A percentile compares a stretch with the other conserved stretches of the same genome.
These are phyloP conservation scores for Alouatta palliata DNA, from an alignment of 2,113 vertebrate species.

Conservation along the genomic window DNA sequence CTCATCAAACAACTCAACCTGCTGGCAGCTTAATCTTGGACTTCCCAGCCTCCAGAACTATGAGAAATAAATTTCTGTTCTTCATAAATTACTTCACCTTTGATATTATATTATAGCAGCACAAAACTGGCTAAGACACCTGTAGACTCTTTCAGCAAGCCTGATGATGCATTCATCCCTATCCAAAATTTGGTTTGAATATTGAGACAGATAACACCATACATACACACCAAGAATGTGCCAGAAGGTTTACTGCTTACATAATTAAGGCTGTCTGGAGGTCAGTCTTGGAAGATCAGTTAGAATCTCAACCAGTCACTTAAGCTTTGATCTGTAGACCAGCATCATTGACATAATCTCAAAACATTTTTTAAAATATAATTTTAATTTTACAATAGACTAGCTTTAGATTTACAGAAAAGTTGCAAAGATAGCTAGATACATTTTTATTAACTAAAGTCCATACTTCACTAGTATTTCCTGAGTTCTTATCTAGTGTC, in stretches of 20 bases:
- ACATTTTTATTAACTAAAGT: neutral
- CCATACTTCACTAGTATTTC: neutral
- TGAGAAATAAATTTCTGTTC: neutral
- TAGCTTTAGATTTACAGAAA: neutral
- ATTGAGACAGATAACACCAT: neutral
- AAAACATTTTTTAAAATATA: neutral
- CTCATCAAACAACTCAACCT: neutral
- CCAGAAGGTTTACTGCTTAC: neutral
- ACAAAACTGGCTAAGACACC: neutral
- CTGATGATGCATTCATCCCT: neutral
- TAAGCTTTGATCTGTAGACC: neutral
- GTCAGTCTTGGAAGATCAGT: neutral
- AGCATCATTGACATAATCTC: neutral
- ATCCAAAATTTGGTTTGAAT: neutral
- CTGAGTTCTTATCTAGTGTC: neutral
- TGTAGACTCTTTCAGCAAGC: neutral
- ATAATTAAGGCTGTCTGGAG: neutral
- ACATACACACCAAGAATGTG: neutral
- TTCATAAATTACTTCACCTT: neutral
- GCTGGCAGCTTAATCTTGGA: neutral
- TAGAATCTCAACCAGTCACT: neutral
- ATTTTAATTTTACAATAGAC: neutral
- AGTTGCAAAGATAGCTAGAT: neutral
- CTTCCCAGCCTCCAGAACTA: neutral
- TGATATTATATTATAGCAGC: neutral